Conservation (phyloP, 2,113 vertebrate species). For the Glaucidium brasilianum region DNA sequence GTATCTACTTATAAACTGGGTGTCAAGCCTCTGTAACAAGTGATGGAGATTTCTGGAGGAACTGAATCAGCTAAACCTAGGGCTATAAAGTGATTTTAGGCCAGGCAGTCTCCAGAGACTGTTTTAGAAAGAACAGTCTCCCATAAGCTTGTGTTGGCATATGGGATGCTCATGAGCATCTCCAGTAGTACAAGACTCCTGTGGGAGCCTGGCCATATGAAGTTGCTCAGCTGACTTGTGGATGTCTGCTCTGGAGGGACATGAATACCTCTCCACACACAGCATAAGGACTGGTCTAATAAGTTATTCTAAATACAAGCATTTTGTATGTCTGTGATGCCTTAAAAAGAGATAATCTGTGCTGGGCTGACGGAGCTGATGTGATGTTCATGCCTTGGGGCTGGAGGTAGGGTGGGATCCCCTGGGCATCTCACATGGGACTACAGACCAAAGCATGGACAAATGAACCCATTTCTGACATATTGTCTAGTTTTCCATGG, state of each 20-base stretch:
- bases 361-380: neutral
- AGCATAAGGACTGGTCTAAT: accelerated
- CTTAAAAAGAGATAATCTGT: neutral
- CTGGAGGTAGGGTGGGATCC: neutral
- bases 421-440: neutral
- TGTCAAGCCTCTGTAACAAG: neutral
- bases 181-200: neutral
- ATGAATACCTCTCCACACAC: neutral
- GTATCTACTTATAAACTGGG: neutral
- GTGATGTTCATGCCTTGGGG: neutral
- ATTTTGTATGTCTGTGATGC: accelerated
- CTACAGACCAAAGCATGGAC: neutral
- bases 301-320: neutral
- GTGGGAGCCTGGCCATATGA: neutral
- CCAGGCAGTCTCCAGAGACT: neutral
- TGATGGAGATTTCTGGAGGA: neutral
- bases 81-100: neutral
- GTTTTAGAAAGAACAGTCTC: neutral
- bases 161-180: neutral
- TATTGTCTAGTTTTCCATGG: neutral
- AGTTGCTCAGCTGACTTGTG: neutral
- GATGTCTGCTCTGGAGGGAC: neutral
- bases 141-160: neutral
- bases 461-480: accelerated
- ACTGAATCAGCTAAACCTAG: neutral